Percentiles rank a stretch among this genome's conserved stretches.
Conservation (phyloP, 2,797 vertebrate genomes). For the Acanthurus lineatus region DNA sequence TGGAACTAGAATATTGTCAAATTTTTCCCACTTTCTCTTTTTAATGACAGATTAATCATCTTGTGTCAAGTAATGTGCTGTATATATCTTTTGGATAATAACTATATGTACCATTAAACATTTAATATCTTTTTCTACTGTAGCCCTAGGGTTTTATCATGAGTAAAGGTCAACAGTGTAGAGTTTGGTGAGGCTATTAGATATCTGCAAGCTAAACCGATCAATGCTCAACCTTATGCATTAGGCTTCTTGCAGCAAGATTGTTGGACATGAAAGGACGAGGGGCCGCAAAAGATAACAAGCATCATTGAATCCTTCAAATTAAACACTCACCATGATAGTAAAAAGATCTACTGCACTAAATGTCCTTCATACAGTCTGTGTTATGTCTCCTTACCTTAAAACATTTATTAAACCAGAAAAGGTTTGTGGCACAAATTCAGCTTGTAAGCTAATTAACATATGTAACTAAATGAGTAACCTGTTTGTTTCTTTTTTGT, state of each 20-base stretch:
- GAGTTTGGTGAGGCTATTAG: conserved; percentile 51
- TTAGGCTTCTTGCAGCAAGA: not conserved
- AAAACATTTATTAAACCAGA: not conserved
- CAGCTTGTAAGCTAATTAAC: not conserved
- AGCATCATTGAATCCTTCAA: not conserved
- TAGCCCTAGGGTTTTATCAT: conserved; percentile 31
- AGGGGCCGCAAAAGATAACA: not conserved
- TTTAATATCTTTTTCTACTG: conserved; percentile 30
- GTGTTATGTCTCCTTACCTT: not conserved
- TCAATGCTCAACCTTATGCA: conserved; percentile 52
- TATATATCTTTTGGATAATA: conserved; percentile 18
- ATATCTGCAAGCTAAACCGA: conserved; percentile 62
- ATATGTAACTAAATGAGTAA: not conserved
- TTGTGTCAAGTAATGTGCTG: conserved; percentile 1
- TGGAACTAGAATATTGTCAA: not conserved
- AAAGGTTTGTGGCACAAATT: not conserved
- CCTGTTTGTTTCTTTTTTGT: not conserved
- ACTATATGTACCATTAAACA: conserved; percentile 36
- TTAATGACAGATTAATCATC: not conserved
- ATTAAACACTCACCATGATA: not conserved
- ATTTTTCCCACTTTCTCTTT: not conserved
- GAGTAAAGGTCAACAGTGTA: conserved; percentile 65
- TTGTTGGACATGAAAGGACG: conserved; percentile 2
- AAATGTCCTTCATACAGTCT: not conserved
- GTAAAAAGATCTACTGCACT: not conserved